These are phyloP conservation scores for Drosophila neotestacea DNA, from an alignment of 2,888 invertebrate species.

Conservation along the genomic window DNA sequence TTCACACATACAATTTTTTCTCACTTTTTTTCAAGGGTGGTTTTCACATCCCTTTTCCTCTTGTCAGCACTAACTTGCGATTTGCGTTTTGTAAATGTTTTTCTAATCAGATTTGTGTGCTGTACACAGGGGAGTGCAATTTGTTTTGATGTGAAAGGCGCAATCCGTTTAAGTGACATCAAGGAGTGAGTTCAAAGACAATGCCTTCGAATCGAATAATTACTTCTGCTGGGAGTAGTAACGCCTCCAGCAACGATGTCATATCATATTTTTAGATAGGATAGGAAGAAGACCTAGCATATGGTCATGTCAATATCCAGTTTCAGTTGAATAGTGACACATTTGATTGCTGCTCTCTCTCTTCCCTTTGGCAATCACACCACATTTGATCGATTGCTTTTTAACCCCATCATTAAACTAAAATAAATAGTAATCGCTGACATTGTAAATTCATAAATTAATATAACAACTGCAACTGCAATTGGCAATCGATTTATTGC, in stretches of 20 bases:
- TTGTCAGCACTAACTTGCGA: slow-evolving; percentile 67
- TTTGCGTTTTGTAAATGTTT: slow-evolving; percentile 79
- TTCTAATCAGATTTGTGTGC: slow-evolving; percentile 77
- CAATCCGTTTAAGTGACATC: slow-evolving; percentile 72
- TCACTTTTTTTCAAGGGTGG: slow-evolving; percentile 40
- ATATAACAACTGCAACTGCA: slow-evolving; percentile 55
- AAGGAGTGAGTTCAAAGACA: slow-evolving; percentile 42
- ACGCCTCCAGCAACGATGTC: slow-evolving; percentile 14
- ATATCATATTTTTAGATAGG: background rate
- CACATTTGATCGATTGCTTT: slow-evolving; percentile 75
- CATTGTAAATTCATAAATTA: slow-evolving; percentile 75
- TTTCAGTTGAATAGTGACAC: slow-evolving; percentile 43
- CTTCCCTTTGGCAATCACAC: slow-evolving; percentile 41
- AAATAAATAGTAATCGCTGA: slow-evolving; percentile 72
- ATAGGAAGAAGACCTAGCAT: slow-evolving; percentile 6
- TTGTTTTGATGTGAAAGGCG: slow-evolving; percentile 75
- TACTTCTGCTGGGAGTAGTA: slow-evolving; percentile 32
- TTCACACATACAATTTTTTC: slow-evolving; percentile 71
- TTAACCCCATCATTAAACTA: slow-evolving; percentile 68
- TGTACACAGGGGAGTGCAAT: slow-evolving; percentile 71
- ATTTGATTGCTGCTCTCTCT: slow-evolving; percentile 21
- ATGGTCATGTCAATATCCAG: slow-evolving; percentile 27
- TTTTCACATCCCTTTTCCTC: background rate
- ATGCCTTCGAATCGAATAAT: slow-evolving; percentile 61
- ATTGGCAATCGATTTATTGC: slow-evolving; percentile 39